Base-by-base conservation (phyloP, 2,113 vertebrate species). In the Zosterops hypoxanthus region DNA sequence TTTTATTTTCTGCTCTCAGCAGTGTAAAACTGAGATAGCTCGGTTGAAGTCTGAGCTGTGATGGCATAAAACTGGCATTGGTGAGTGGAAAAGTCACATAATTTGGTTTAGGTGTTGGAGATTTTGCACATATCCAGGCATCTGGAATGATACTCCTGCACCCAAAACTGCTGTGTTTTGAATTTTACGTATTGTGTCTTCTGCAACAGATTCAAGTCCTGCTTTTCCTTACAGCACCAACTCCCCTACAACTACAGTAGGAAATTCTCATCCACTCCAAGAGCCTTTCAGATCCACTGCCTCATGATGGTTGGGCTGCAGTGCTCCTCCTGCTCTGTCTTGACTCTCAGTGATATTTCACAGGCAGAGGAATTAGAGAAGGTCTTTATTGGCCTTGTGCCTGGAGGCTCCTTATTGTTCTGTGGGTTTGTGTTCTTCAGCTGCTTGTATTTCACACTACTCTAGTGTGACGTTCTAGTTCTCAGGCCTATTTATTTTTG, bases 401-500 rank as follows among this genome's bases (percentile, higher is more conserved):
- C 83, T 61, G 6, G 66, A 69, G 71, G 64, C 72, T 86, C 68
- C 64, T 66, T 59, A 19, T 77, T 73, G 86, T 68, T 83, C 25
- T 69, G 7, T 52, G 34, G 66, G 39, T 24, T 70, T 94, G 61
- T 66, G 81, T 52, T 95, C 25, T 88, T 86, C 55, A 81, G 64
- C 77, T 92, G 50, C 57, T 88, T 57, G n/a, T 73, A 66, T 69
- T 88, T 92, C 56, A 71, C 56, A 41, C 44, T 53, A 31, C 66
- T 86, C 68, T 23, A 82, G 69, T 0, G 5, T 96, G 91, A 92
- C 89, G 81, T 78, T 66, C 46, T 84, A 11, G 50, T 92, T 92
- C 88, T 95, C 69, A 86, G 34, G 33, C 81, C 72, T 81, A 13
- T 91, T 96, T 91, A 82, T 89, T 89, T 92, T 86, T 66, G 52